Base-by-base conservation (phyloP, 2,797 vertebrate genomes). In the Pterois miles region DNA sequence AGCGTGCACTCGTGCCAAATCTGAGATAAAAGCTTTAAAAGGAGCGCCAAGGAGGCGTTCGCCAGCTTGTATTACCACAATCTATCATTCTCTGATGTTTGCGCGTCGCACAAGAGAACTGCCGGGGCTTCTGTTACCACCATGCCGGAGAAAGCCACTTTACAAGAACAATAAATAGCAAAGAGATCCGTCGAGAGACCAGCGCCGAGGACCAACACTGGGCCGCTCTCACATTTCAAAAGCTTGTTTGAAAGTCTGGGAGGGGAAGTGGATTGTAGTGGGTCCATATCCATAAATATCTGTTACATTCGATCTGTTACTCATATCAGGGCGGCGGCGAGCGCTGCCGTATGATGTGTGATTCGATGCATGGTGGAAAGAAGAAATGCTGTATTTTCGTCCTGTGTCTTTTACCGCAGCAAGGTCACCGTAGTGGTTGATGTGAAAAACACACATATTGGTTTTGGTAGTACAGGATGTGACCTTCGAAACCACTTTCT, bases 111-210 rank as follows among this genome's bases (percentile, higher is more conserved):
- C 74, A 83, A 79, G 83, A 88, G 88, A 77, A 76, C 87, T 78
- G 87, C 90, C 73, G 70, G 4, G 62, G 91, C 92, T 93, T 93
- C 89, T 86, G 93, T 95, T 89, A 91, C 86, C 23, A 70, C 74
- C 85, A 74, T 46, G 75, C 52, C 59, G 85, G 71, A 91, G 74
- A 89, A 85, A 90, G 82, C 76, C 86, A 85, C 92, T 94, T 85
- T 88, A 90, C 88, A 94, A 85, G 74, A 79, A 74, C 88, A 78
- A 93, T 92, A 93, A 94, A 93, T 81, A 93, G 81, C 90, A 94
- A 93, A 89, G 86, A 86, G 74, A 81, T 84, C 82, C 80, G 62
- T 57, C 76, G 77, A 74, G 74, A 71, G 64, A 69, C 40, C 8
- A 34, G 58, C 8, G 29, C 50, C 23, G 46, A 86, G 78, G 66